Conservation (phyloP, 2,113 vertebrate genomes). For the Athene noctua region DNA sequence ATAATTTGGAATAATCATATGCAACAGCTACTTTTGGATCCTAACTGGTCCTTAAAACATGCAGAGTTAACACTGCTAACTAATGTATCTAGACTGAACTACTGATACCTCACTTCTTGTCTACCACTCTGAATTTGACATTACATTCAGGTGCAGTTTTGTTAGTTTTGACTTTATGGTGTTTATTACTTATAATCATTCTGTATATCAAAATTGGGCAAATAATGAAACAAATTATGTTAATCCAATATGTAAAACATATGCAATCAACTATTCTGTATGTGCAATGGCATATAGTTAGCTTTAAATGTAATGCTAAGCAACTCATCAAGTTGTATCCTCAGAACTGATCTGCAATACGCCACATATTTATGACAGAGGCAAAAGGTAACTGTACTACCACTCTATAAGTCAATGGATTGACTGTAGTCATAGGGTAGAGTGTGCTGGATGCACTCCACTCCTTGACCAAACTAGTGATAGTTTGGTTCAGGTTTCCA, state of each 20-base stretch:
- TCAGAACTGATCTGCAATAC: neutral
- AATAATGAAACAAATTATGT: neutral
- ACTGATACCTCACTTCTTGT: too few species aligned
- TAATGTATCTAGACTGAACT: neutral
- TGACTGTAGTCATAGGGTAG: neutral
- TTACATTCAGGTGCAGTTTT: neutral
- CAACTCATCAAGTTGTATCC: neutral
- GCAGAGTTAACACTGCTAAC: neutral
- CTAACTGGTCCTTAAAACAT: neutral
- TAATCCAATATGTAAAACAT: neutral
- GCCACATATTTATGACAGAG: neutral
- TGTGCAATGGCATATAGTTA: neutral
- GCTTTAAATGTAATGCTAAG: neutral
- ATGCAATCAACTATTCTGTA: neutral
- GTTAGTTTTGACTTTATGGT: neutral
- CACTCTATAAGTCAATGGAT: neutral
- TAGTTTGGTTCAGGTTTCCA: neutral
- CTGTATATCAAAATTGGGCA: neutral
- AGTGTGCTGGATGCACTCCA: neutral
- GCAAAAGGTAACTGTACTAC: neutral
- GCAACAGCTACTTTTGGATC: neutral
- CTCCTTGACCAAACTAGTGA: neutral
- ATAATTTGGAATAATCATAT: neutral
- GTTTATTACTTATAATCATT: neutral
- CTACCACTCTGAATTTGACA: neutral